Percentiles rank a stretch among this genome's conserved stretches.
phyloP scores from a whole-genome alignment of 2,113 vertebrate species.

The Chaenocephalus aceratus region DNA sequence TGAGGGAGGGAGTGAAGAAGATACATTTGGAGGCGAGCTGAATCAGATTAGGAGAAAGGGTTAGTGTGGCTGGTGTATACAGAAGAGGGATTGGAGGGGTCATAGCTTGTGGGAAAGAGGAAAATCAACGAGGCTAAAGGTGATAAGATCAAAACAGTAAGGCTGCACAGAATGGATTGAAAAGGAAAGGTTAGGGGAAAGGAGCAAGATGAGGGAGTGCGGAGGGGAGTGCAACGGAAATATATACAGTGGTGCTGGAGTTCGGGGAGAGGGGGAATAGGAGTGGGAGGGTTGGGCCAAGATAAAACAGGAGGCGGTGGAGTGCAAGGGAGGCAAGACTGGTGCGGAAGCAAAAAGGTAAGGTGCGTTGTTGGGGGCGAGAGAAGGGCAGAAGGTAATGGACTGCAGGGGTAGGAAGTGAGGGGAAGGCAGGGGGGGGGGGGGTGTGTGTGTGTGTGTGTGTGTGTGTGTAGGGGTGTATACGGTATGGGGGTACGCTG shows the following conservation, averaged over 20 bases:
- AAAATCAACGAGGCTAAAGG: slow-evolving; percentile 33
- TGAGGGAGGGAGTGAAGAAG: slow-evolving; percentile 14
- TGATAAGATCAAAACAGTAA: slow-evolving; percentile 45
- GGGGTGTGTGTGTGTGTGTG: slow-evolving; percentile 28
- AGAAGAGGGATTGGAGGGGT: background rate
- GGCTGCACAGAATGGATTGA: slow-evolving; percentile 5
- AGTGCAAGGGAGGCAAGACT: slow-evolving; percentile 17
- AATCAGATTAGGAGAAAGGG: slow-evolving; percentile 18
- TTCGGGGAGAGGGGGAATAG: slow-evolving; percentile 6
- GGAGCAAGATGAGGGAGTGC: slow-evolving; percentile 18
- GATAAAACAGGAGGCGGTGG: slow-evolving; percentile 46
- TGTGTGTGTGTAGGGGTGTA: slow-evolving; percentile 45
- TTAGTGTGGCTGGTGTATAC: slow-evolving; percentile 8
- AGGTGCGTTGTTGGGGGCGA: slow-evolving; percentile 15
- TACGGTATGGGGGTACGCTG: slow-evolving; percentile 52
- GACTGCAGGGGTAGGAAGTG: slow-evolving; percentile 40
- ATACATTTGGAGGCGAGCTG: slow-evolving; percentile 9
- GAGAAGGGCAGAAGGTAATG: slow-evolving; percentile 90
- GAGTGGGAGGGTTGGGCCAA: slow-evolving; percentile 27
- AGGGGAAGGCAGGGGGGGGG: slow-evolving; percentile 45
- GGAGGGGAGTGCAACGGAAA: slow-evolving; percentile 43
- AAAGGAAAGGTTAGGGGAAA: slow-evolving; percentile 42
- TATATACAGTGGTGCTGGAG: slow-evolving; percentile 15
- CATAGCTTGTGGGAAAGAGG: slow-evolving; percentile 4
- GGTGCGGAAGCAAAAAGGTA: slow-evolving; percentile 15